These are phyloP conservation scores for Neopelma chrysocephalum DNA, from an alignment of 2,797 vertebrate genomes.

Conservation along the genomic window DNA sequence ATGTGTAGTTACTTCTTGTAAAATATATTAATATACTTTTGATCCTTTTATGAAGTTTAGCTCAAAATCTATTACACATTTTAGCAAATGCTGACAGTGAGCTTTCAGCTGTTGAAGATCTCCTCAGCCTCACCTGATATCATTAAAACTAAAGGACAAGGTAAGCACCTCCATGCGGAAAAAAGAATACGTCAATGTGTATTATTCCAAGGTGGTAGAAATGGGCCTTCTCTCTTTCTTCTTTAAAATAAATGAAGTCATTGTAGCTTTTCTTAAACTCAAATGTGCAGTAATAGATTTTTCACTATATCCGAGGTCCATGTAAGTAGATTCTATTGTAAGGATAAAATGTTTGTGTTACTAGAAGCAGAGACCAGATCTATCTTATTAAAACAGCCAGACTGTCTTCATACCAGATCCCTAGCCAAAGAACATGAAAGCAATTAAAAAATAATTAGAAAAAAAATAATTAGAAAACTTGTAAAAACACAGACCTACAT, in stretches of 20 bases:
- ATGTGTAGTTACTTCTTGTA: neutral
- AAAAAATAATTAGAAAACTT: constrained; percentile 56
- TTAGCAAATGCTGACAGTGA: constrained; percentile 3
- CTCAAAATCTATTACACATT: neutral
- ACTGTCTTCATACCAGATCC: constrained; percentile 42
- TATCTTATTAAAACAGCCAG: constrained; percentile 25
- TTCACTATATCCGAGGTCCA: constrained; percentile 4
- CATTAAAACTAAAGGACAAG: constrained; percentile 11
- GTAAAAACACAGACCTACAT: constrained; percentile 53
- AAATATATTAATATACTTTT: constrained; percentile 26
- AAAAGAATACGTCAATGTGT: neutral
- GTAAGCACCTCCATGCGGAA: neutral
- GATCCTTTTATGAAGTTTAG: neutral
- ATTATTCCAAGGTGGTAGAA: neutral
- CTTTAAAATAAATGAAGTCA: constrained; percentile 36
- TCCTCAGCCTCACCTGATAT: constrained; percentile 22
- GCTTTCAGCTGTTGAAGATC: constrained; percentile 16
- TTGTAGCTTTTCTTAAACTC: constrained; percentile 28
- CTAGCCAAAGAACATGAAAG: constrained; percentile 46
- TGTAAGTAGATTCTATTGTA: constrained; percentile 9
- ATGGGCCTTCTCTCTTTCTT: neutral
- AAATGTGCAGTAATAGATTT: constrained; percentile 11
- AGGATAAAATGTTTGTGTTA: neutral
- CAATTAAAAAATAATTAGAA: constrained; percentile 63
- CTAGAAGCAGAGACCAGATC: constrained; percentile 34